Conservation (phyloP, 2,888 invertebrate genomes). For the Scrobipalpa costella region DNA sequence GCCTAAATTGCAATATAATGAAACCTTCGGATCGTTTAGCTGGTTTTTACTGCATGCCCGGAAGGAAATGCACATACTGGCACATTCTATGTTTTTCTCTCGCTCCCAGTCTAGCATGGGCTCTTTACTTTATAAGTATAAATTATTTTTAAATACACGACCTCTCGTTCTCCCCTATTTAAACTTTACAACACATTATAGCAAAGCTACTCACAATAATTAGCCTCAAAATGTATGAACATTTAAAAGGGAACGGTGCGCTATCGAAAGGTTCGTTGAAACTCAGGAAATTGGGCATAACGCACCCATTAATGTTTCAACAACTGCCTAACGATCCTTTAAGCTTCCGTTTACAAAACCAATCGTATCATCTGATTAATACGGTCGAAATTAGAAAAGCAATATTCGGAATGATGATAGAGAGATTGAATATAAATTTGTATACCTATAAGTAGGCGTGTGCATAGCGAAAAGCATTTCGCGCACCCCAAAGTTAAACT, state of each 20-base stretch:
- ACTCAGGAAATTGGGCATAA: constrained; percentile 79
- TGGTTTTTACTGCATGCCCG: too few relatives aligned
- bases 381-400: constrained; percentile 10
- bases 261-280: constrained; percentile 71
- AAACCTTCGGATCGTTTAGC: too few relatives aligned
- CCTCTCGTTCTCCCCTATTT: too few relatives aligned
- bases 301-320: constrained; percentile 76
- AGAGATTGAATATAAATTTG: constrained; percentile 8
- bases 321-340: constrained; percentile 69
- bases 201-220: constrained; percentile 30
- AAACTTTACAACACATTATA: too few relatives aligned
- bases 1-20: too few relatives aligned
- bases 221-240: constrained; percentile 31
- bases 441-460: constrained; percentile 38
- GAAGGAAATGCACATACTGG: too few relatives aligned
- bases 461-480: constrained; percentile 63
- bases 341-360: constrained; percentile 26
- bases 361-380: background rate
- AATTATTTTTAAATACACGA: too few relatives aligned
- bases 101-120: too few relatives aligned
- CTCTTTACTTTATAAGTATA: too few relatives aligned
- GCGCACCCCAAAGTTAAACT: constrained; percentile 66
- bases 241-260: constrained; percentile 59
- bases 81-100: too few relatives aligned
- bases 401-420: constrained; percentile 29